Conservation (phyloP, 2,113 vertebrate species). For the Rhinoderma darwinii region DNA sequence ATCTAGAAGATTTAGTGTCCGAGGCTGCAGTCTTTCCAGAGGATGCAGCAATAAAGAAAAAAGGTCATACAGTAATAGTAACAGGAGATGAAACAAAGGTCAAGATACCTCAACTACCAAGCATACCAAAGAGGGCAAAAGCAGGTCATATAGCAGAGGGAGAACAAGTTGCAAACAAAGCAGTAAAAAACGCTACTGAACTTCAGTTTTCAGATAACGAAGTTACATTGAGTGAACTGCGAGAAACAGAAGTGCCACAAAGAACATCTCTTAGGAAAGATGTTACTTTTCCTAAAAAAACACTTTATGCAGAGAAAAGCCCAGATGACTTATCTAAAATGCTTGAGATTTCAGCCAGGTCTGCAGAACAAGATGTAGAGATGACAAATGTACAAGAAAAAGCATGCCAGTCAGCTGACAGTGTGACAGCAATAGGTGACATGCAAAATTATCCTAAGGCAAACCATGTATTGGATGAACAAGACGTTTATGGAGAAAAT, state of each 20-base stretch:
- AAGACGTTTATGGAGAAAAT: not conserved
- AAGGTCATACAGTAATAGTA: not conserved
- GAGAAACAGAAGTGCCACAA: not conserved
- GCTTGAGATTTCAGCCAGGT: not conserved
- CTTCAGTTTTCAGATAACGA: not conserved
- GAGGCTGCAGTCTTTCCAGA: not conserved
- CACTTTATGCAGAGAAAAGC: not conserved
- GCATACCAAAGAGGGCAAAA: slow-evolving; percentile 21
- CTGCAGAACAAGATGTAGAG: not conserved
- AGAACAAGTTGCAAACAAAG: not conserved
- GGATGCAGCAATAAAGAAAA: slow-evolving; percentile 18
- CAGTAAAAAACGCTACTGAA: not conserved
- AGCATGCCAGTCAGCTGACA: not conserved
- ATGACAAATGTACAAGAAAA: not conserved
- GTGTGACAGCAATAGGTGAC: not conserved
- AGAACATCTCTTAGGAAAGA: not conserved
- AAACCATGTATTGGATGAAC: not conserved
- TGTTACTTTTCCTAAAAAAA: not conserved
- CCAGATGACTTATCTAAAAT: not conserved
- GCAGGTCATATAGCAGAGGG: not conserved
- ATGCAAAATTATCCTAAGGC: not conserved
- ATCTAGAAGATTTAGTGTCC: not conserved
- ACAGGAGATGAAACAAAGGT: not conserved
- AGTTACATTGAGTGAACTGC: not conserved
- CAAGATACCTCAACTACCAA: slow-evolving; percentile 14